Evolutionary conservation across 2,888 invertebrate genomes (phyloP), one percentile per base, ranked within the genome.

Genomic region (Ochropacha duplaris): DNA sequence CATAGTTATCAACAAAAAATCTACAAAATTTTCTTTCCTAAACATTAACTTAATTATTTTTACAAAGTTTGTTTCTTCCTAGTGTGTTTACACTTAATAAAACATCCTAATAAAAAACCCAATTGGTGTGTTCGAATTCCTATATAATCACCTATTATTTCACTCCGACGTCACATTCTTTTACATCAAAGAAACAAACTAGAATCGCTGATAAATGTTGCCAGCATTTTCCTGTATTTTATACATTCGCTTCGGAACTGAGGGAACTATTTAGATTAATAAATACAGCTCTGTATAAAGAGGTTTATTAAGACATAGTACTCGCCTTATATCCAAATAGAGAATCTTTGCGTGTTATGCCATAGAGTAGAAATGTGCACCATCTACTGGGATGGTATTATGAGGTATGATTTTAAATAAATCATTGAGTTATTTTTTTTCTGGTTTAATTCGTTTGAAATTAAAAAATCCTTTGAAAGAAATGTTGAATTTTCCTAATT

Each of bases 281-380:
- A 71, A 70, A 74, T 68, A 72, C 66, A 57, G 65, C 62, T 64
- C 61, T 65, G 64, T 56, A 55, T 56, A 58, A 57, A 57, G 50
- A 57, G 66, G 62, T 75, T 76, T 69, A 74, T 69, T 65, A 68
- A 62, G 64, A 65, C 60, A 61, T 61, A 56, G 39, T 55, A 59
- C 59, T 58, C 58, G 59, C 58, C 68, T 64, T 69, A 58, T 60
- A 59, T 63, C 56, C 57, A 64, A 68, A 65, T 67, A 57, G 64
- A 72, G 64, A 64, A 64, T 61, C 61, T 65, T 59, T 57, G 62
- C 56, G 59, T 61, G 62, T 61, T 59, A 60, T n/a, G 54, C 50
- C 54, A 55, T 56, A 55, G 60, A 51, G 65, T 59, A 59, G 57
- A 54, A 44, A 28, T 52, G 22, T 65, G 52, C 54, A 55, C 54